Evolutionary conservation across 2,797 vertebrate species (phyloP), one percentile per base, ranked within the genome.

Genomic region (Protonibea diacanthus): DNA sequence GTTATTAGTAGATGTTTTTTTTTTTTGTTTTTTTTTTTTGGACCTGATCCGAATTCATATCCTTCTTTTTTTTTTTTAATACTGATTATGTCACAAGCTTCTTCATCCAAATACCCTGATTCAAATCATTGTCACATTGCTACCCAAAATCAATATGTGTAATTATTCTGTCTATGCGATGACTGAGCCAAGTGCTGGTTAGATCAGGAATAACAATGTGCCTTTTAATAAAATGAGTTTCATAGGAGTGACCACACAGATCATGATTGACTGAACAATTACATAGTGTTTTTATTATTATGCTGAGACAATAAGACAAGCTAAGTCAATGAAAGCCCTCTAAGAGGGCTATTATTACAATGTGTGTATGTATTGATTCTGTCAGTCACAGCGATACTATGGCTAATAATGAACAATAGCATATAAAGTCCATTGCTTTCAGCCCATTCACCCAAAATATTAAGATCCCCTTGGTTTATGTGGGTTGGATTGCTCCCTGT

Each of bases 381-480:
- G 45, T 79, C 76, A 64, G 33, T 81, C 55, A 53, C 49, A 68
- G 64, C 38, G 61, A 74, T 69, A 70, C 40, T n/a, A 29, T 56
- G 72, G 23, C 63, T 79, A 66, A 84, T 80, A 82, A 48, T 75
- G 62, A 61, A 78, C 52, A 82, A 47, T 14, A 70, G 45, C 27
- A 58, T 64, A 53, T 70, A n/a, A n/a, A n/a, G n/a, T n/a, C n/a
- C n/a, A n/a, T 67, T 59, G 33, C 29, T 61, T 71, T 57, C 27
- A 53, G 18, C 15, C 11, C 1, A 56, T 49, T 67, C 52, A 59
- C 4, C 10, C 6, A 15, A 44, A 57, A 62, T 75, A 64, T 73
- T 64, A 60, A 70, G 33, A 61, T 60, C 21, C 27, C 27, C 20
- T 42, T 13, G 4, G n/a, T 76, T 62, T 68, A 13, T 49, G 44